These are phyloP conservation scores for Ormyrus pomaceus DNA, from an alignment of 2,888 invertebrate genomes.

Conservation along the genomic window DNA sequence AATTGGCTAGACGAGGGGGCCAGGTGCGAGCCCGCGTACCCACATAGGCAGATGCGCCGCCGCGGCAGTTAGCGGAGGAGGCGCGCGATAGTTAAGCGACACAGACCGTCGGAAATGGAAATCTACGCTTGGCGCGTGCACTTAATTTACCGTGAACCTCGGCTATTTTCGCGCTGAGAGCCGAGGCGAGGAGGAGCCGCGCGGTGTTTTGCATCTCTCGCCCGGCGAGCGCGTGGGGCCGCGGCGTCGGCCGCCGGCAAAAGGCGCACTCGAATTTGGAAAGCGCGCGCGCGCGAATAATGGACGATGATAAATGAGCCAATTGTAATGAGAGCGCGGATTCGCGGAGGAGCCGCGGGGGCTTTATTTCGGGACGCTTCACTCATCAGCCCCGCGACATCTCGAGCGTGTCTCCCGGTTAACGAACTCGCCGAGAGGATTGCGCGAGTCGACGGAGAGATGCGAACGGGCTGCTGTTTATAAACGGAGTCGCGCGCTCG, in stretches of 20 bases:
- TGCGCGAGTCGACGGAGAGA: no score
- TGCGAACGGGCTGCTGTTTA: no score
- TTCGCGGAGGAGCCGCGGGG: no score
- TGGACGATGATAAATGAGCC: conserved; percentile 51
- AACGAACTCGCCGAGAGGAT: conserved; percentile 19
- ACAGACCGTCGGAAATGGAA: conserved; percentile 36
- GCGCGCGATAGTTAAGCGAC: conserved; percentile 7
- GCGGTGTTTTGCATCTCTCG: no score
- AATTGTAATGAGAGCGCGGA: conserved; percentile 30
- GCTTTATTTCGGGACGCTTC: conserved; percentile 14
- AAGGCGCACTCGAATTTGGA: no score
- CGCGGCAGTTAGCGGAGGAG: background rate
- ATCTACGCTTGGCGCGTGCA: conserved; percentile 27
- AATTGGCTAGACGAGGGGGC: no score
- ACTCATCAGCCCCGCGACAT: background rate
- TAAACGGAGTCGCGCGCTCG: no score
- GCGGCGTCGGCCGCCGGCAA: background rate
- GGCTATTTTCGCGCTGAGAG: conserved; percentile 6
- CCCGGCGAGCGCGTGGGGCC: no score
- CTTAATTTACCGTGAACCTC: conserved; percentile 42
- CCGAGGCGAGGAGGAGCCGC: no score
- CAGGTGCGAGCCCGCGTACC: background rate
- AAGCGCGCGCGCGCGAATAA: conserved; percentile 24
- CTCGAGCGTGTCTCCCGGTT: conserved; percentile 4
- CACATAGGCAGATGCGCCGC: background rate